Evolutionary conservation across 1,140 invertebrate species (phyloP).

Genomic region (Augochlora pura): DNA sequence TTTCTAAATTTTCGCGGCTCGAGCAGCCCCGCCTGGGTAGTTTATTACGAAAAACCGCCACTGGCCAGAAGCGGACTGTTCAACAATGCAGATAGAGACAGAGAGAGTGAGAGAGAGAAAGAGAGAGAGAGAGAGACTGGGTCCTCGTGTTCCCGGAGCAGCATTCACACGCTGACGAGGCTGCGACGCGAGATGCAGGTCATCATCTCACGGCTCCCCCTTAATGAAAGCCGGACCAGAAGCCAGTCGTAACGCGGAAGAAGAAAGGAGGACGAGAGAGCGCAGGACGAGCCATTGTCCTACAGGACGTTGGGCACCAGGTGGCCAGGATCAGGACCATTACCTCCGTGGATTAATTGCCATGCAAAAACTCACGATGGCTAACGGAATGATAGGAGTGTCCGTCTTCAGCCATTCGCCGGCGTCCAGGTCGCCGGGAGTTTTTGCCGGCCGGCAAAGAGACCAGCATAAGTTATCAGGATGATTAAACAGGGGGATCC

Average conservation of each 20-base stretch:
- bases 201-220: conserved; percentile 56
- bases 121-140: no score
- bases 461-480: conserved; percentile 62
- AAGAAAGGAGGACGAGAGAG: conserved; percentile 25
- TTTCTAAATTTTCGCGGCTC: conserved; percentile 12
- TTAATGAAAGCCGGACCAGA: conserved; percentile 62
- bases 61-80: conserved; percentile 7
- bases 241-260: conserved; percentile 42
- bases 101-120: no score
- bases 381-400: conserved; percentile 68
- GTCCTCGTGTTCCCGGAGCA: neutral
- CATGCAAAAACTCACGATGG: conserved; percentile 72
- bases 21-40: conserved; percentile 3
- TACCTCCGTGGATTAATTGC: conserved; percentile 73
- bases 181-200: conserved; percentile 60
- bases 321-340: conserved; percentile 70
- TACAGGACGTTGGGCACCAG: conserved; percentile 65
- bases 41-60: conserved; percentile 16
- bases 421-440: conserved; percentile 36
- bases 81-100: conserved; percentile 29
- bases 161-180: conserved; percentile 27
- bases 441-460: conserved; percentile 50
- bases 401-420: conserved; percentile 61
- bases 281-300: conserved; percentile 65
- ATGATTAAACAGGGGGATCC: conserved; percentile 62